Base-by-base conservation (phyloP, 2,888 invertebrate genomes). In the Amiota minor region DNA sequence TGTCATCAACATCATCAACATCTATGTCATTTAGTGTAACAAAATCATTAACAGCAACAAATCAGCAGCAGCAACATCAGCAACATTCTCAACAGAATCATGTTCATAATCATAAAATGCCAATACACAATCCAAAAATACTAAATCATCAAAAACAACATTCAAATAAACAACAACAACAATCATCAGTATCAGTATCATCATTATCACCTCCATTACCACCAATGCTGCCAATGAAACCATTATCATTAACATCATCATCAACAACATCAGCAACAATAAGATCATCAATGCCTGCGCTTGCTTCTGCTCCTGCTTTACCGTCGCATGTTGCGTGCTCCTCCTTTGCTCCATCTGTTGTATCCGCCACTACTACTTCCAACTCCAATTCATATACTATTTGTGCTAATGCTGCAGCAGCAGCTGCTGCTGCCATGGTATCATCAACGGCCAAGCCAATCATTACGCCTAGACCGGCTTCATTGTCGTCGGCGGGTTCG, bases 401-500 rank as follows among this genome's bases (percentile, higher is more conserved):
- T 79, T 75, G 78, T 79, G 75, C 71, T 70, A 71, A 74, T 73
- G 78, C 77, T 81, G 70, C 76, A 73, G 74, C 76, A 75, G 70
- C 72, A 11, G 75, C 77, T 75, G 76, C 79, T 69, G 76, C 73
- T 77, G 76, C 77, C 75, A 76, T 78, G 74, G 79, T 82, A 76
- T 90, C 90, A 85, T 90, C 90, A 81, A 87, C 77, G 74, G 78
- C 82, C 76, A 90, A 90, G 86, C 90, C 90, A 80, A 87, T 84
- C 79, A 88, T 90, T 77, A 87, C 89, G 80, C 89, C 90, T 80
- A 87, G 90, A 87, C 90, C 90, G 84, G 90, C 90, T 83, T 90
- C 90, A 77, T 88, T 89, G 88, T 85, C 87, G 35, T 35, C 35
- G 35, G 35, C 35, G 84, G 86, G 89, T 90, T 89, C 86, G 88